Evolutionary conservation across 2,888 invertebrate species (phyloP).

Genomic region (Drosophila anomalipes): DNA sequence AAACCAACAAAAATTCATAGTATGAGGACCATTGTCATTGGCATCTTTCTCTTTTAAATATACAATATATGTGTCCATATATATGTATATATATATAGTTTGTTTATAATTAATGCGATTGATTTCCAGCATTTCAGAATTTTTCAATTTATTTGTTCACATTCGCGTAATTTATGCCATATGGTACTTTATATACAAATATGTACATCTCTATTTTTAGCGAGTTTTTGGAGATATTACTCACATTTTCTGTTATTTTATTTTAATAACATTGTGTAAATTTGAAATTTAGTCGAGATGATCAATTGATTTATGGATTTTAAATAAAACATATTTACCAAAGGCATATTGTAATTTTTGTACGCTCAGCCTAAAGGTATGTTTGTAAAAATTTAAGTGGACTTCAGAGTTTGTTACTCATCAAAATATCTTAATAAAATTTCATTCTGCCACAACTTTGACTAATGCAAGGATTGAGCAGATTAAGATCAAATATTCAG

Average conservation of each 20-base stretch:
- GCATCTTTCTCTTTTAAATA: neutral
- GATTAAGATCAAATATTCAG: neutral
- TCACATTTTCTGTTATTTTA: neutral
- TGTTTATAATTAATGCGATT: conserved; percentile 10
- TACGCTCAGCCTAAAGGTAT: conserved; percentile 6
- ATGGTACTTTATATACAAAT: conserved; percentile 3
- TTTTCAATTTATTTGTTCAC: neutral
- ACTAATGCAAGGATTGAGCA: neutral
- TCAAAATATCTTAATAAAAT: too few species aligned
- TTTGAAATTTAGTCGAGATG: neutral
- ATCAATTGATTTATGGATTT: neutral
- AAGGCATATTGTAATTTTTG: neutral
- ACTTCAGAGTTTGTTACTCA: neutral
- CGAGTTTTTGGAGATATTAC: neutral
- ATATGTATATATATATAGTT: neutral
- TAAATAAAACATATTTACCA: neutral
- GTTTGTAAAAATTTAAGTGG: neutral
- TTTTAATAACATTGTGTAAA: neutral
- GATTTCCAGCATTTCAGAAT: neutral
- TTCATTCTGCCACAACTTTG: neutral
- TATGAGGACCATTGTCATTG: neutral
- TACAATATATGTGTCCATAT: neutral
- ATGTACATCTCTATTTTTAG: neutral
- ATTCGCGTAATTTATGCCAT: neutral
- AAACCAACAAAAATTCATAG: neutral